Conservation (phyloP, 2,797 vertebrate species). For the Poeciliopsis paucimaculata region DNA sequence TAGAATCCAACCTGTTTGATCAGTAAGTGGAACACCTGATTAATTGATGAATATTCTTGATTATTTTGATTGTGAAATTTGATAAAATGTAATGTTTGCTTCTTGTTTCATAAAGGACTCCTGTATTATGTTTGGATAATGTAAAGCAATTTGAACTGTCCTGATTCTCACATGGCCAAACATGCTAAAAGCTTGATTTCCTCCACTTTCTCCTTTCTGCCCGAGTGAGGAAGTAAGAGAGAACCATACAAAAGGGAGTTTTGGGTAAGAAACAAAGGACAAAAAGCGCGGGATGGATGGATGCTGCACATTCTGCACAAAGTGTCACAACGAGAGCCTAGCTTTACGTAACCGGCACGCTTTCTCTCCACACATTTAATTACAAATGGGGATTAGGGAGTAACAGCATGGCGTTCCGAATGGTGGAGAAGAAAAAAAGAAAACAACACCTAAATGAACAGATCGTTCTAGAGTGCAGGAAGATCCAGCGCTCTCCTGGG, state of each 20-base stretch:
- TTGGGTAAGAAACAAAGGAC: slow-evolving; percentile 35
- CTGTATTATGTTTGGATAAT: too few relatives aligned
- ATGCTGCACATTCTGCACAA: slow-evolving; percentile 39
- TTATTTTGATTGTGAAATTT: too few relatives aligned
- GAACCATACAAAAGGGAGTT: slow-evolving; percentile 24
- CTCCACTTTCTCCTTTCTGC: slow-evolving; percentile 44
- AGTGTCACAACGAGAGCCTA: slow-evolving; percentile 49
- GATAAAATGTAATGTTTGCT: too few relatives aligned
- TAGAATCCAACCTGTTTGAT: too few relatives aligned
- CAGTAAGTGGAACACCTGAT: too few relatives aligned
- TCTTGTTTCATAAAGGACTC: too few relatives aligned
- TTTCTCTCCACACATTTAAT: slow-evolving; percentile 75
- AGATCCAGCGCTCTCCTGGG: slow-evolving; percentile 51
- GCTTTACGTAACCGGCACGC: slow-evolving; percentile 70
- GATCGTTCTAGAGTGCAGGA: slow-evolving; percentile 60
- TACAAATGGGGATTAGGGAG: slow-evolving; percentile 79
- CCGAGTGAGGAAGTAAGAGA: slow-evolving; percentile 17
- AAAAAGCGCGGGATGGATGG: slow-evolving; percentile 24
- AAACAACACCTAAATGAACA: slow-evolving; percentile 45
- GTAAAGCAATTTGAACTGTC: too few relatives aligned
- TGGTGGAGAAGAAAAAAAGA: slow-evolving; percentile 29
- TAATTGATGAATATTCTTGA: too few relatives aligned
- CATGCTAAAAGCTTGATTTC: slow-evolving; percentile 73
- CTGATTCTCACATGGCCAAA: slow-evolving; percentile 75
- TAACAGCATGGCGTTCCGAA: slow-evolving; percentile 62